Conservation (phyloP, 2,113 vertebrate genomes). For the Galbula dea region DNA sequence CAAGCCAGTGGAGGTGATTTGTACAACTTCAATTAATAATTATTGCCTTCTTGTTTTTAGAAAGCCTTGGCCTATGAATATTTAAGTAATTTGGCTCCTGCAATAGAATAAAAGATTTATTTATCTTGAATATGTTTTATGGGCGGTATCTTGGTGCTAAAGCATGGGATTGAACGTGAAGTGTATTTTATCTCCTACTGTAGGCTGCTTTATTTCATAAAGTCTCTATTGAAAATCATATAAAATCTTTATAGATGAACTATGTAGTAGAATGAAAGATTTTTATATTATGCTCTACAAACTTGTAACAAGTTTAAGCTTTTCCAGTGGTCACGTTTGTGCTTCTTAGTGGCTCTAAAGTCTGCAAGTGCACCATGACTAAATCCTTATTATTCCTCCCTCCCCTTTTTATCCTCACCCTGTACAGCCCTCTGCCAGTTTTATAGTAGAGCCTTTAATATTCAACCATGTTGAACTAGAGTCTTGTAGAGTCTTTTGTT, state of each 20-base stretch:
- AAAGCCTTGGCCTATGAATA: neutral
- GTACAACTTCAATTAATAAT: neutral
- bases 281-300: slow-evolving; percentile 7
- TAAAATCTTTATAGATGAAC: slow-evolving; percentile 42
- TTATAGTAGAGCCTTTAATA: slow-evolving; percentile 1
- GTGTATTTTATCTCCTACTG: neutral
- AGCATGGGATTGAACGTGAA: neutral
- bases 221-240: slow-evolving; percentile 29
- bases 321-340: neutral
- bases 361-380: neutral
- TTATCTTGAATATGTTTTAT: neutral
- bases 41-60: neutral
- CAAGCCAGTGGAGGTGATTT: neutral
- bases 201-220: slow-evolving; percentile 9
- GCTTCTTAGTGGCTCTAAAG: neutral
- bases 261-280: neutral
- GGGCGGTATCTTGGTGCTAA: neutral
- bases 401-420: neutral
- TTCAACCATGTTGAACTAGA: neutral
- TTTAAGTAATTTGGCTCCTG: neutral
- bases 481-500: neutral
- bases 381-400: neutral
- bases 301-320: neutral
- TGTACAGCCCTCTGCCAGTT: neutral
- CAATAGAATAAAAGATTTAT: neutral